phyloP scores from a whole-genome alignment of 2,113 vertebrate species.

The Trochalopteron elliotii region DNA sequence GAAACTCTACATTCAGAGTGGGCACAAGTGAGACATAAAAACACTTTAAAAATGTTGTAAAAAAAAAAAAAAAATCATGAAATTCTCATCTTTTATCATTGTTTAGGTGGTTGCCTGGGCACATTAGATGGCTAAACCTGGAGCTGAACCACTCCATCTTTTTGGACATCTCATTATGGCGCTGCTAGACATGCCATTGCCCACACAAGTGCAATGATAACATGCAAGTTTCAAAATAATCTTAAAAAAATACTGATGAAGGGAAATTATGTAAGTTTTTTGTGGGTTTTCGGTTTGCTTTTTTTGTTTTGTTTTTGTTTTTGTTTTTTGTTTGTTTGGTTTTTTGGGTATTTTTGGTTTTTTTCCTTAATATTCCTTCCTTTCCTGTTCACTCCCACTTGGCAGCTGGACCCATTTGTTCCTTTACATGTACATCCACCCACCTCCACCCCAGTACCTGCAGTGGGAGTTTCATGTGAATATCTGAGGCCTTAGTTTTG shows the following conservation, averaged over 20 bases:
- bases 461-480: neutral
- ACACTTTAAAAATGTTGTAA: fast-evolving
- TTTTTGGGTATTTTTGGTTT: neutral
- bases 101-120: neutral
- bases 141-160: neutral
- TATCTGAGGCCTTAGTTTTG: neutral
- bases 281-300: fast-evolving
- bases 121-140: neutral
- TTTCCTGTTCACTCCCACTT: neutral
- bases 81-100: neutral
- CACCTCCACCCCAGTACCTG: neutral
- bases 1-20: neutral
- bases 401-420: neutral
- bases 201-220: neutral
- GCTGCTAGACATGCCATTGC: neutral
- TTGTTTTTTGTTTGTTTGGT: too few species aligned
- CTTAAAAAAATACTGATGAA: neutral
- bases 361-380: neutral
- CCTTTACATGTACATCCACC: neutral
- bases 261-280: neutral
- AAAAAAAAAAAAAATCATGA: neutral
- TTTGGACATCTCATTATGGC: neutral
- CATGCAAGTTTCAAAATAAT: neutral
- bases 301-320: too few species aligned
- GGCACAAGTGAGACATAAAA: neutral